Evolutionary conservation across 2,113 vertebrate species (phyloP).

Genomic region (Centropus bengalensis): DNA sequence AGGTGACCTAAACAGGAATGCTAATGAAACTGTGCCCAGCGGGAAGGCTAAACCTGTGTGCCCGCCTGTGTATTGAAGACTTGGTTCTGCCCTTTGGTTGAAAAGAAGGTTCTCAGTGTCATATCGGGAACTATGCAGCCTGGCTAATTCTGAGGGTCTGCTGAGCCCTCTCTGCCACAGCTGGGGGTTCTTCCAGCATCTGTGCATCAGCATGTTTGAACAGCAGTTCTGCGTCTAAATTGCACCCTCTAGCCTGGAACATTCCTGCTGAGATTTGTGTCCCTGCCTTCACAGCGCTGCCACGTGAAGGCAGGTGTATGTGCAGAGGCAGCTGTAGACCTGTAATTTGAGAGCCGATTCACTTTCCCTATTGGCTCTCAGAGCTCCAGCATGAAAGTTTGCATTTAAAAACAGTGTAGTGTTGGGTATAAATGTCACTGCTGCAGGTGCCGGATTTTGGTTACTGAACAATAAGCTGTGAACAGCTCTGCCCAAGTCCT

Average conservation of each 20-base stretch:
- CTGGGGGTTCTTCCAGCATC: background rate
- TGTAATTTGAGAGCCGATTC: background rate
- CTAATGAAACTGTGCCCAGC: background rate
- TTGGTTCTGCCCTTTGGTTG: background rate
- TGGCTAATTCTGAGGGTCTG: background rate
- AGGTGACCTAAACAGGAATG: background rate
- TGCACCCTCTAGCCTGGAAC: background rate
- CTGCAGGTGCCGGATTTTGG: constrained; percentile 26
- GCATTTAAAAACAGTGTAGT: constrained; percentile 4
- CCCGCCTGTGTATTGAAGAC: background rate
- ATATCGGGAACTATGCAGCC: background rate
- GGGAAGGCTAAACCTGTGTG: background rate
- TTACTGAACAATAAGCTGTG: constrained; percentile 30
- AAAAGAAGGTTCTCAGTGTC: background rate
- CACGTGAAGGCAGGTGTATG: background rate
- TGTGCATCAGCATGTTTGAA: background rate
- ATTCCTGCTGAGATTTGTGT: background rate
- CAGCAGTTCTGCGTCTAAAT: background rate
- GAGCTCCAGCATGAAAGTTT: background rate
- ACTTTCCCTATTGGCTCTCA: background rate
- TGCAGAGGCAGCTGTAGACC: background rate
- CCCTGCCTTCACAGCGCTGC: background rate
- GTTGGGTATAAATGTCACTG: constrained; percentile 60
- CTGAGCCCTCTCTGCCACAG: background rate
- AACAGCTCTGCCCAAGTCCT: constrained; percentile 8